Conservation (phyloP, 1,140 invertebrate genomes). For the Caenorhabditis briggsae region DNA sequence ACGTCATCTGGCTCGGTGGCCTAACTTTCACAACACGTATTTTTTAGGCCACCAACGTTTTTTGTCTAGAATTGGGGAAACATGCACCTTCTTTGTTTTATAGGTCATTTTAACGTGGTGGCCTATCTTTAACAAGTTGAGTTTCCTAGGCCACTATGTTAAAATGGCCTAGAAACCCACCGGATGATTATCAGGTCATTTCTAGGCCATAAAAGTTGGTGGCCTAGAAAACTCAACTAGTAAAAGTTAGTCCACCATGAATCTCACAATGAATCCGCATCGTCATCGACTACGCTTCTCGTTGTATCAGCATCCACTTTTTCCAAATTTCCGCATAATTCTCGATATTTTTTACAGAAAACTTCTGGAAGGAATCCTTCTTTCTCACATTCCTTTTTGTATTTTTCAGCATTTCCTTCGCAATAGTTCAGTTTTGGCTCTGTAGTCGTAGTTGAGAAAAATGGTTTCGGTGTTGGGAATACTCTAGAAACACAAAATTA, state of each 20-base stretch:
- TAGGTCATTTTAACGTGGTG: no score
- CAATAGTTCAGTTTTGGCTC: background rate
- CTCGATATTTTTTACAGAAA: constrained; percentile 8
- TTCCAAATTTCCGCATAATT: constrained; percentile 3
- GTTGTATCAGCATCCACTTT: constrained; percentile 17
- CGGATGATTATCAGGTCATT: no score
- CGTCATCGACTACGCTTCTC: background rate
- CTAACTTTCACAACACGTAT: no score
- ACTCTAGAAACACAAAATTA: background rate
- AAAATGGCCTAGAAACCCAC: no score
- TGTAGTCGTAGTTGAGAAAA: background rate
- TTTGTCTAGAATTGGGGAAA: no score
- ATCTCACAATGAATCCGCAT: background rate
- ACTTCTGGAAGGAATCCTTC: background rate
- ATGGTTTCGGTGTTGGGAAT: background rate
- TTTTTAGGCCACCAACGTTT: no score
- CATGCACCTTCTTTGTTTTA: no score
- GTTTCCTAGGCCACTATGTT: no score
- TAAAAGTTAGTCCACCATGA: no score
- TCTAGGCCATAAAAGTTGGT: background rate
- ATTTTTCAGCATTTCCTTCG: background rate
- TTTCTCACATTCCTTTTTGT: constrained; percentile 17
- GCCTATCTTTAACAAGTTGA: no score
- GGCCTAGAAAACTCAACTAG: background rate
- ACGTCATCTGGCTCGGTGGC: no score